A percentile compares a stretch with the other conserved stretches of the same genome.
These are phyloP conservation scores for Phenganax stokvisi DNA, from an alignment of 92 coral and sea anemone genomes.

Conservation along the genomic window DNA sequence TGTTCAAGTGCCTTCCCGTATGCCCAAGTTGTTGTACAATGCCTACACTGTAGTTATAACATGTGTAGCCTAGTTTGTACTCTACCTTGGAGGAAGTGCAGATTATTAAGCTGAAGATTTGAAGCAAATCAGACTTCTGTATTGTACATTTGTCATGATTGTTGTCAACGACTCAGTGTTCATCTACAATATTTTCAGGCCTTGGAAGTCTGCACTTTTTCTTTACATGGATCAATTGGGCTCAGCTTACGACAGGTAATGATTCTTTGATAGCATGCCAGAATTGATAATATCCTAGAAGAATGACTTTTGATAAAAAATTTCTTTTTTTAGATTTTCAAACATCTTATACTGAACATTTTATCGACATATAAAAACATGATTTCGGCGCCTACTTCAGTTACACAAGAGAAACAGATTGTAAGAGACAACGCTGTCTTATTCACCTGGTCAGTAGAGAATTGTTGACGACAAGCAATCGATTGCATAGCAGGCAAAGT, in stretches of 20 bases:
- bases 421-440: constrained; percentile 71
- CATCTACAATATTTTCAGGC: constrained; percentile 52
- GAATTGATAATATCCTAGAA: neutral
- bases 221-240: constrained; percentile 72
- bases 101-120: too few relatives aligned
- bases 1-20: neutral
- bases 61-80: too few relatives aligned
- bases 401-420: constrained; percentile 57
- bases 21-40: neutral
- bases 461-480: too few relatives aligned
- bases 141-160: too few relatives aligned
- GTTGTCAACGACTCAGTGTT: neutral
- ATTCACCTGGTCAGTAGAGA: constrained; percentile 62
- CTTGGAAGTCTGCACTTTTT: constrained; percentile 52
- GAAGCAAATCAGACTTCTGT: too few relatives aligned
- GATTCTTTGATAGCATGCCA: neutral
- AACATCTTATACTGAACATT: constrained; percentile 59
- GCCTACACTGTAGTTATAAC: too few relatives aligned
- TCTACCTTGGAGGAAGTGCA: too few relatives aligned
- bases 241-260: constrained; percentile 64
- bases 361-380: constrained; percentile 68
- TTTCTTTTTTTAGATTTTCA: constrained; percentile 53
- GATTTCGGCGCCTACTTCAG: constrained; percentile 41
- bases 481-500: too few relatives aligned
- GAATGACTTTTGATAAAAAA: neutral